phyloP scores from a whole-genome alignment of 2,113 vertebrate species.

The Grammomys surdaster region DNA sequence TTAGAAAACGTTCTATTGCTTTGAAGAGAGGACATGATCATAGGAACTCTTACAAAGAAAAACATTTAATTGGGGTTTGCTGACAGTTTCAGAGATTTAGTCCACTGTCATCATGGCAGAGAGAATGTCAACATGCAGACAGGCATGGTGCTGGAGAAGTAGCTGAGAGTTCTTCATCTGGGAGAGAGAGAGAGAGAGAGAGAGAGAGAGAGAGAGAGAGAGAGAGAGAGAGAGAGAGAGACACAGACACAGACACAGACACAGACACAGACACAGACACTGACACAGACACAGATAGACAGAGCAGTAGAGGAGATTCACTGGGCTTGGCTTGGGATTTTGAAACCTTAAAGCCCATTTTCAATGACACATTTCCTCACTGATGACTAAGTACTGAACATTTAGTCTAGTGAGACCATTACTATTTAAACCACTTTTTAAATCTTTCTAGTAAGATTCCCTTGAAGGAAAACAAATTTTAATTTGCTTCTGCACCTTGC shows the following conservation, averaged over 20 bases:
- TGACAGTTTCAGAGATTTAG: not conserved
- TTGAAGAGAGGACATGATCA: not conserved
- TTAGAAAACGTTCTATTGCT: not conserved
- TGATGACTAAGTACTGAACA: not conserved
- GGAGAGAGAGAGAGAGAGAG: no score
- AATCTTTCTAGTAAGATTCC: no score
- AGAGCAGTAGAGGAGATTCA: not conserved
- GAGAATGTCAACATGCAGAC: not conserved
- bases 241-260: not conserved
- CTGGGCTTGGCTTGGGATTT: not conserved
- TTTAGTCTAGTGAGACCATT: not conserved
- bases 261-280: no score
- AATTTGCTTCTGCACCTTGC: not conserved
- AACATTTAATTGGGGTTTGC: not conserved
- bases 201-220: no score
- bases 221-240: no score
- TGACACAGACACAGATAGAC: no score
- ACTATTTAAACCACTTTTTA: not conserved
- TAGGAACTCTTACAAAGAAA: not conserved
- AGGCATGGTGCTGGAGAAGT: not conserved
- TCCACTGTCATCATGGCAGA: not conserved
- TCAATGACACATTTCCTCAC: not conserved
- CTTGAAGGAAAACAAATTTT: not conserved
- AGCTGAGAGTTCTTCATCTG: not conserved
- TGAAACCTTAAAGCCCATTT: not conserved